Base-by-base conservation (phyloP, 2,888 invertebrate species). In the Dicycla oo region DNA sequence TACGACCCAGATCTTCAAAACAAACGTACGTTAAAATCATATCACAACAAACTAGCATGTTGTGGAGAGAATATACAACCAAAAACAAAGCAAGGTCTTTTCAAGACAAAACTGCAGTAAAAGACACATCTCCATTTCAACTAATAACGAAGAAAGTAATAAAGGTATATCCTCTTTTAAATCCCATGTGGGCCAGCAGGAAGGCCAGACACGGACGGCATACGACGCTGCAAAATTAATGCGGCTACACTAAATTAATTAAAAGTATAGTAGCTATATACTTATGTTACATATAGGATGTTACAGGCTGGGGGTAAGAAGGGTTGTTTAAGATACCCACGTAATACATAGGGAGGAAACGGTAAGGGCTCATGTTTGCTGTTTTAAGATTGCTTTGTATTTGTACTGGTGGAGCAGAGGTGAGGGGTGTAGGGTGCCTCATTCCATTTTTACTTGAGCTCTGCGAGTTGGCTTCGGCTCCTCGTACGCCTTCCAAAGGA, bases 301-400 rank as follows among this genome's bases (percentile, higher is more conserved):
- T 61, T 62, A 45, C 61, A 60, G 67, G 57, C 20, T 30, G 38
- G 60, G 60, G 51, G 47, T 72, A 61, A 68, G 57, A 69, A 75
- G 65, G 78, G 75, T 80, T 67, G 72, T 74, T 71, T 53, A 75
- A 80, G 75, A 75, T 78, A 15, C 30, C 30, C 15, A 30, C n/a
- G n/a, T 30, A n/a, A 3, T 3, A 40, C 56, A 56, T 30, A n/a
- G 23, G 20, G 18, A 40, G 20, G 6, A 26, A 69, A 57, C 62
- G 73, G 57, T 34, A 54, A 80, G 61, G 72, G 65, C 60, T 61
- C 73, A 74, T 83, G 84, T 88, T 85, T 87, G 78, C 80, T 68
- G 66, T 68, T 71, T 69, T 68, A 80, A 85, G 81, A 87, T 88
- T 86, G 82, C 83, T 81, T 62, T 76, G 78, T 85, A 80, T 84